phyloP scores from a whole-genome alignment of 2,113 vertebrate species.

The Tor tambroides region DNA sequence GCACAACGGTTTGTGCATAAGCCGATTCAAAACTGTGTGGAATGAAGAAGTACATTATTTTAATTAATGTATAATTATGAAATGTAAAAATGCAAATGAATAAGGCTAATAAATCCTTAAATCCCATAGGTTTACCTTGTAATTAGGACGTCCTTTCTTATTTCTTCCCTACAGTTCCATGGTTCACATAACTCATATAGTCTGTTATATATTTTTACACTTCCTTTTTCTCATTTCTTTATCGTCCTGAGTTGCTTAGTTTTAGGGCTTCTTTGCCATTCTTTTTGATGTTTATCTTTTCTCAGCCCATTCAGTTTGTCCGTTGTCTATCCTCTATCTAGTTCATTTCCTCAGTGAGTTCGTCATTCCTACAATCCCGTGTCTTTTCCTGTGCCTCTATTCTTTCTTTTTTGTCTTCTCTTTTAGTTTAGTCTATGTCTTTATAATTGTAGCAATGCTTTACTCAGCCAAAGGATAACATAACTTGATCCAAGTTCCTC shows the following conservation, averaged over 20 bases:
- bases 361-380: background rate
- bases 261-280: constrained; percentile 18
- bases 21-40: background rate
- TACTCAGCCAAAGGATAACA: background rate
- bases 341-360: background rate
- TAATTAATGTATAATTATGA: constrained; percentile 28
- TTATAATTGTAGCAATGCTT: constrained; percentile 3
- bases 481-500: background rate
- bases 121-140: constrained; percentile 9
- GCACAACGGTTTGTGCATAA: constrained; percentile 5
- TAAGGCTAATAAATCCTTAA: background rate
- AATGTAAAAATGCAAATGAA: constrained; percentile 31
- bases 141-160: constrained; percentile 16
- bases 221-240: constrained; percentile 2
- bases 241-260: background rate
- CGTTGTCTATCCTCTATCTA: background rate
- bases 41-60: constrained; percentile 7
- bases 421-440: background rate
- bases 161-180: constrained; percentile 18
- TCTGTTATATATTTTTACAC: constrained; percentile 1
- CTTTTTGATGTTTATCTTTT: constrained; percentile 15
- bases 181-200: background rate
- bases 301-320: constrained; percentile 11
- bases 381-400: constrained; percentile 22
- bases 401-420: constrained; percentile 6